phyloP scores from a whole-genome alignment of 2,113 vertebrate genomes.

The Azemiops feae region DNA sequence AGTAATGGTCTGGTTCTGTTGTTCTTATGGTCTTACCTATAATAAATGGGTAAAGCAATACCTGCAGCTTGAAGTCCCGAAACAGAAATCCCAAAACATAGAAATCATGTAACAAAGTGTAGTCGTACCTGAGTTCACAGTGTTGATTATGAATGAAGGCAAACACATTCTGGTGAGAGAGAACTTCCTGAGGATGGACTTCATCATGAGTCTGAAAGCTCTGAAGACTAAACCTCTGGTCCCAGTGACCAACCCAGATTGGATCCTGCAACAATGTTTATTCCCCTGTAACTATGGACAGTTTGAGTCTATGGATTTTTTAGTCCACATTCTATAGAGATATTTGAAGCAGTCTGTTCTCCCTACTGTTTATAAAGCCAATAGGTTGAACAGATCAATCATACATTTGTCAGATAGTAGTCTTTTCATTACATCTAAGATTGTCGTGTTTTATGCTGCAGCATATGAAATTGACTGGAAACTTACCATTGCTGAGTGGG shows the following conservation, averaged over 20 bases:
- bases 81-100: background rate
- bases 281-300: background rate
- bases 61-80: background rate
- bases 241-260: background rate
- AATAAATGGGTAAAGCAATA: background rate
- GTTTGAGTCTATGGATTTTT: background rate
- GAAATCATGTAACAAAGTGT: background rate
- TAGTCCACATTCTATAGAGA: background rate
- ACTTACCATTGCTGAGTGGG: background rate
- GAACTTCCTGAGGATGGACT: background rate
- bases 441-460: background rate
- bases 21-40: background rate
- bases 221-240: background rate
- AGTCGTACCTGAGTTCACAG: background rate
- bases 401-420: background rate
- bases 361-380: background rate
- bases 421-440: background rate
- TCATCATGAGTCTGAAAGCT: background rate
- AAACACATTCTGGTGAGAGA: background rate
- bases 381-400: background rate
- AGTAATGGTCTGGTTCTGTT: background rate
- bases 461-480: background rate
- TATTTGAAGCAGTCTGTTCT: background rate
- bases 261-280: background rate
- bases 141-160: background rate